Evolutionary conservation across 1,140 invertebrate genomes (phyloP).

Genomic region (Oedothorax gibbosus): DNA sequence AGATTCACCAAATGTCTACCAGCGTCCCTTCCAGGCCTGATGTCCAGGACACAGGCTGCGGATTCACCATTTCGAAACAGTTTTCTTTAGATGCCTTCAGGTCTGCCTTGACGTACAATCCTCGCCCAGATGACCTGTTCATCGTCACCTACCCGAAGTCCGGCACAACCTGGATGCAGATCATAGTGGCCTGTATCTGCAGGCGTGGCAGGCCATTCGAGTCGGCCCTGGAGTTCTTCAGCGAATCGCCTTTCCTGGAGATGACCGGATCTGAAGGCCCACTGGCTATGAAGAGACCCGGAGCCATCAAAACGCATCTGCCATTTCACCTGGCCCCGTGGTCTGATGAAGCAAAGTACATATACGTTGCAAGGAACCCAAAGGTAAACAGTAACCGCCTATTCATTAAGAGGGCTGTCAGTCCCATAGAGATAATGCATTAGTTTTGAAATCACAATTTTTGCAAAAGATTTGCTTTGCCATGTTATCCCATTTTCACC

Average conservation of each 20-base stretch:
- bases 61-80: conserved; percentile 7
- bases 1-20: too few relatives aligned
- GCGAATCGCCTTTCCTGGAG: not conserved
- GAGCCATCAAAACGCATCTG: conserved; percentile 71
- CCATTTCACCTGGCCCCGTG: conserved; percentile 70
- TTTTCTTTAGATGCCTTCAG: conserved; percentile 18
- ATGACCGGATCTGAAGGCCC: conserved; percentile 22
- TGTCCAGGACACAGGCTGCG: conserved; percentile 13
- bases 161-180: conserved; percentile 50
- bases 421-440: too few relatives aligned
- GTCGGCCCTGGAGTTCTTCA: conserved; percentile 29
- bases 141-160: conserved; percentile 62
- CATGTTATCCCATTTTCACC: too few relatives aligned
- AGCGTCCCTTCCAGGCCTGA: not conserved
- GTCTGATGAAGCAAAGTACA: conserved; percentile 70
- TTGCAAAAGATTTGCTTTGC: too few relatives aligned
- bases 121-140: conserved; percentile 59
- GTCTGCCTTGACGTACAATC: conserved; percentile 39
- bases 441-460: too few relatives aligned
- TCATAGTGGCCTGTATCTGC: conserved; percentile 58
- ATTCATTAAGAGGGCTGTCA: too few relatives aligned
- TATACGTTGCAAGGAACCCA: conserved; percentile 63
- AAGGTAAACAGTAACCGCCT: conserved; percentile 39
- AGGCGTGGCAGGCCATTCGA: conserved; percentile 47
- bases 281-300: conserved; percentile 11